phyloP scores from a whole-genome alignment of 2,113 vertebrate genomes.

The Euleptes europaea region DNA sequence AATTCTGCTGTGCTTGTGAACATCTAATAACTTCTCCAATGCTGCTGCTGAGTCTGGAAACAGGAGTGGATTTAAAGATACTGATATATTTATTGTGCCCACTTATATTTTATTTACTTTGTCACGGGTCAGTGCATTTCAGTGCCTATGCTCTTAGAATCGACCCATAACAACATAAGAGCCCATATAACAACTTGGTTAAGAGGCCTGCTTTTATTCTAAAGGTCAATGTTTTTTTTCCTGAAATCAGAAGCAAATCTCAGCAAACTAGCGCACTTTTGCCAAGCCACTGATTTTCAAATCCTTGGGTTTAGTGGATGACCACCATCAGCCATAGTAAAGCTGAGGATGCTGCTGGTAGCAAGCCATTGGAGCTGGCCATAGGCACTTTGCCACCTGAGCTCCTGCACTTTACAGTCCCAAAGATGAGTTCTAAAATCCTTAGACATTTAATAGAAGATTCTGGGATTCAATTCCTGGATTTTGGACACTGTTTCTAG shows the following conservation, averaged over 20 bases:
- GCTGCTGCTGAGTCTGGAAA: slow-evolving; percentile 33
- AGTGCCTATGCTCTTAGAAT: too few relatives aligned
- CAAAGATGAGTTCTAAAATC: background rate
- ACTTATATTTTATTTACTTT: slow-evolving; percentile 56
- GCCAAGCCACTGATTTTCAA: slow-evolving; percentile 27
- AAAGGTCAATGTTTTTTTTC: background rate
- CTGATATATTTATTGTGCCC: slow-evolving; percentile 27
- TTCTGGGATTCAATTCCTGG: background rate
- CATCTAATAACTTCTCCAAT: slow-evolving; percentile 16
- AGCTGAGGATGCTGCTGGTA: background rate
- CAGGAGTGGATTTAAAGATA: background rate
- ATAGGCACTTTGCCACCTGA: background rate
- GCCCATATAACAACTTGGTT: too few relatives aligned
- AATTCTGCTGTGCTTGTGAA: slow-evolving; percentile 33
- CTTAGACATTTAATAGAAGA: background rate
- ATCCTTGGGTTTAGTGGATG: background rate
- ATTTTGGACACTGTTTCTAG: background rate
- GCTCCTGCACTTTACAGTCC: background rate
- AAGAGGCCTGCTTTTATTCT: too few relatives aligned
- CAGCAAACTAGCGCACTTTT: slow-evolving; percentile 26
- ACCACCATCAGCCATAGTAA: background rate
- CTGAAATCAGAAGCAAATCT: slow-evolving; percentile 33
- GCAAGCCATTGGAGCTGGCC: background rate
- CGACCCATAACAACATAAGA: too few relatives aligned
- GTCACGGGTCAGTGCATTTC: background rate